Base-by-base conservation (phyloP, 2,888 invertebrate species). In the Liposcelis brunnea region DNA sequence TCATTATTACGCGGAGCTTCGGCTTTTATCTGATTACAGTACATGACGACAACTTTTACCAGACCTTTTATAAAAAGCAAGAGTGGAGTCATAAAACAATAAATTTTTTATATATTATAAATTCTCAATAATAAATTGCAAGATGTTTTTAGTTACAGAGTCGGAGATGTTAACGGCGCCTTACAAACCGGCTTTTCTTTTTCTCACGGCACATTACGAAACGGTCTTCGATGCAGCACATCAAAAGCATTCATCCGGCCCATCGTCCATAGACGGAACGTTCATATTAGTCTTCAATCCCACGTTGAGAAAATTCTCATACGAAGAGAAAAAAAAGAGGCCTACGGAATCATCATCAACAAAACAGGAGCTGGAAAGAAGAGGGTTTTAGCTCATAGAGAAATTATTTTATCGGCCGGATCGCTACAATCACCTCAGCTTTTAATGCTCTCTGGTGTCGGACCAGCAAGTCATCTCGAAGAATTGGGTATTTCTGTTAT, bases 221-320 rank as follows among this genome's bases (percentile, higher is more conserved):
- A 51, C 8, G 55, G 56, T 8, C 33, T 49, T 6, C 50, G 56
- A 12, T 55, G 54, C 42, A 52, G 50, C 35, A 49, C 54, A 10
- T 47, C 51, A 5, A 53, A 52, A 47, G 54, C 55, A 6, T 56
- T 53, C 49, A 46, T 56, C 12, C 42, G 52, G 11, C 53, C 55
- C 8, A 51, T 48, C 14, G 40, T 42, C 7, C 32, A 46, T 2
- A 48, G 54, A 11, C 16, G 18, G 10, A 56, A 56, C 47, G 49
- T 57, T 2, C 50, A 53, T 36, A 46, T 57, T n/a, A 49, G 50
- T 16, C 43, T 57, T 45, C 54, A 58, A 42, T 54, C 61, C 3
- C 53, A 54, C 32, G 62, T 56, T 2, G 26, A 26, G 8, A 26
- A 26, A 14, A 47, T 50, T 11, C 40, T 40, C 4, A 19, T 40